Conservation (phyloP, 2,797 vertebrate species). For the Pagetopsis macropterus region DNA sequence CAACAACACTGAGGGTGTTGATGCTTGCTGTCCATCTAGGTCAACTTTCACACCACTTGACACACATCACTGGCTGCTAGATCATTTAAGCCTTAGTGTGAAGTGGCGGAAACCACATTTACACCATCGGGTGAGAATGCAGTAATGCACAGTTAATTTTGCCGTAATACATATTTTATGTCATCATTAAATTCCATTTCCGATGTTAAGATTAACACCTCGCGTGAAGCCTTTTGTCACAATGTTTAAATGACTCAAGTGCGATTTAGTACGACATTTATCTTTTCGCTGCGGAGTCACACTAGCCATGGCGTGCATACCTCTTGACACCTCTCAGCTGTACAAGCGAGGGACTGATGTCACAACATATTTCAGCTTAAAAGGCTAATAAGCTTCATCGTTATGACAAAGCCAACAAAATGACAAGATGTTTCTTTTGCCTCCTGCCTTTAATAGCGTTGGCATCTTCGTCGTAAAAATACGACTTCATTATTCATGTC, state of each 20-base stretch:
- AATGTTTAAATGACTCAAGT: conserved; percentile 28
- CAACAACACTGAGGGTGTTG: conserved; percentile 15
- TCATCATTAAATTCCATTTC: conserved; percentile 3
- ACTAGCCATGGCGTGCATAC: too few species aligned
- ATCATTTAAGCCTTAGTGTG: conserved; percentile 23
- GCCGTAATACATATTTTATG: conserved; percentile 18
- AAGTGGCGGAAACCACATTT: conserved; percentile 37
- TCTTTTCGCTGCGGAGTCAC: conserved; percentile 20
- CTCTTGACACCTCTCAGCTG: conserved; percentile 11
- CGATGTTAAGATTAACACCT: neutral
- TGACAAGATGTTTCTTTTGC: conserved; percentile 26
- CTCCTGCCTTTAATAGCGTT: conserved; percentile 10
- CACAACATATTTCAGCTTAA: conserved; percentile 48
- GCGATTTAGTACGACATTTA: conserved; percentile 35
- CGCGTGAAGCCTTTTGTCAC: neutral
- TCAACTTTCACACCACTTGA: conserved; percentile 46
- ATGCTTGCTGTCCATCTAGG: conserved; percentile 54
- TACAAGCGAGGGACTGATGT: conserved; percentile 17
- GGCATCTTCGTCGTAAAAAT: conserved; percentile 21
- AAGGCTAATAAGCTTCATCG: conserved; percentile 56
- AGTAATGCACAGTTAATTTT: conserved; percentile 14
- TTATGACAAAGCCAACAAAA: conserved; percentile 26
- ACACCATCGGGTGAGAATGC: conserved; percentile 17
- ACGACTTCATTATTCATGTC: conserved; percentile 31
- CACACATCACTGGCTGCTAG: conserved; percentile 27